phyloP scores from a whole-genome alignment of 2,113 vertebrate species.

The Centropristis striata region DNA sequence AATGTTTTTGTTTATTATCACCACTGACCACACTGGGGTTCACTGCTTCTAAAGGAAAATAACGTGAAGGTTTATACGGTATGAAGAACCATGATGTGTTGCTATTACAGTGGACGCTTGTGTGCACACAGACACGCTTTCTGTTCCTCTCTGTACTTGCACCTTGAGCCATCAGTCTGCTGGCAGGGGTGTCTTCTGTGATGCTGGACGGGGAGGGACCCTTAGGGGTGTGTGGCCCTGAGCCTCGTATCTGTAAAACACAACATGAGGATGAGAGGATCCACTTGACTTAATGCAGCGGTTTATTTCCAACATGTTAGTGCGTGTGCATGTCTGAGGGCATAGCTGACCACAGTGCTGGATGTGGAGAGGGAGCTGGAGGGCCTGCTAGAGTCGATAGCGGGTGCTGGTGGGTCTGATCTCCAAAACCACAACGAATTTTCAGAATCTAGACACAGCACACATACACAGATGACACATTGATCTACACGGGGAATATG shows the following conservation, averaged over 20 bases:
- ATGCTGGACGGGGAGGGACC: constrained; percentile 56
- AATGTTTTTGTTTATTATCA: constrained; percentile 25
- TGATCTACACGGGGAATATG: neutral
- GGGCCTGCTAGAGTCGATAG: constrained; percentile 77
- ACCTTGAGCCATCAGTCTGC: constrained; percentile 90
- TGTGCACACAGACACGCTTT: neutral
- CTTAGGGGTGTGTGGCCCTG: constrained; percentile 64
- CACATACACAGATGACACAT: constrained; percentile 13
- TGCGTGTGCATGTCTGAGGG: constrained; percentile 1
- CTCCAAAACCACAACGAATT: constrained; percentile 90
- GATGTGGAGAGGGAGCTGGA: constrained; percentile 92
- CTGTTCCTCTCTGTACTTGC: neutral
- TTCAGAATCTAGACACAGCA: constrained; percentile 85
- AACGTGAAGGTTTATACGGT: constrained; percentile 16
- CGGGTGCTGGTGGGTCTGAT: constrained; percentile 60
- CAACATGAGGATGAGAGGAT: constrained; percentile 31
- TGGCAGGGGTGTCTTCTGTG: constrained; percentile 77
- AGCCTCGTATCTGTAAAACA: constrained; percentile 82
- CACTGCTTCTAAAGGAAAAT: constrained; percentile 19
- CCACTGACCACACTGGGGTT: constrained; percentile 4
- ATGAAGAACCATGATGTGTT: constrained; percentile 14
- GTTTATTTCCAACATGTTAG: constrained; percentile 9
- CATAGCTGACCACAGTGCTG: constrained; percentile 91
- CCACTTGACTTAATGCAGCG: constrained; percentile 4
- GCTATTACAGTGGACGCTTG: constrained; percentile 1